These are phyloP conservation scores for Microhierax caerulescens DNA, from an alignment of 2,797 vertebrate genomes.

Conservation along the genomic window DNA sequence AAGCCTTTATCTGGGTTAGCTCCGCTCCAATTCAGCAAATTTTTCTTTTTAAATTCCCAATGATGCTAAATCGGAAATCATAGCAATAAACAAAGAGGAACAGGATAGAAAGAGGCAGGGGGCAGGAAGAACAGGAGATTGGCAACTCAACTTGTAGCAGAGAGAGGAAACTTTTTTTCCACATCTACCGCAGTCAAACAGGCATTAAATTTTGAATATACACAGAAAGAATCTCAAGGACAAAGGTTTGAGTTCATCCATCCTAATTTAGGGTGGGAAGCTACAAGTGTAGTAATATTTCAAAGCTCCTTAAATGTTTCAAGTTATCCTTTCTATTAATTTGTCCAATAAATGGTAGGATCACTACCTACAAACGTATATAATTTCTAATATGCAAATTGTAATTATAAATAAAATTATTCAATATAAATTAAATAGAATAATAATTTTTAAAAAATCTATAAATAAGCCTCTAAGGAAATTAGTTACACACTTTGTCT, in stretches of 20 bases:
- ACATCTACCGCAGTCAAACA: neutral
- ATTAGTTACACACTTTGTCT: neutral
- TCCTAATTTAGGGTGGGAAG: neutral
- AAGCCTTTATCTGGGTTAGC: neutral
- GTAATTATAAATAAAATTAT: neutral
- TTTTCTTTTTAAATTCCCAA: neutral
- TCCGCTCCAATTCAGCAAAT: neutral
- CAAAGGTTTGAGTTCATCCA: neutral
- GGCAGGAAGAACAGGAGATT: neutral
- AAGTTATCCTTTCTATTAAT: neutral
- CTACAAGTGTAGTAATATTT: neutral
- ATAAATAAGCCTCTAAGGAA: neutral
- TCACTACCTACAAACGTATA: neutral
- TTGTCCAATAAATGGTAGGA: neutral
- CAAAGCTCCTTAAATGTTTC: neutral
- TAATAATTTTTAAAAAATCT: neutral
- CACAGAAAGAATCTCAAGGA: neutral
- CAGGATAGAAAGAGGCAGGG: neutral
- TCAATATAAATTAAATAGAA: neutral
- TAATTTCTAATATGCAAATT: neutral
- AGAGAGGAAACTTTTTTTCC: no score
- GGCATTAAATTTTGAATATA: neutral
- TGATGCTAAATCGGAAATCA: neutral
- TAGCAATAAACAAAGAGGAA: neutral
- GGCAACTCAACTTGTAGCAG: neutral